phyloP scores from a whole-genome alignment of 1,140 invertebrate genomes.

The Ostrea denselamellosa region DNA sequence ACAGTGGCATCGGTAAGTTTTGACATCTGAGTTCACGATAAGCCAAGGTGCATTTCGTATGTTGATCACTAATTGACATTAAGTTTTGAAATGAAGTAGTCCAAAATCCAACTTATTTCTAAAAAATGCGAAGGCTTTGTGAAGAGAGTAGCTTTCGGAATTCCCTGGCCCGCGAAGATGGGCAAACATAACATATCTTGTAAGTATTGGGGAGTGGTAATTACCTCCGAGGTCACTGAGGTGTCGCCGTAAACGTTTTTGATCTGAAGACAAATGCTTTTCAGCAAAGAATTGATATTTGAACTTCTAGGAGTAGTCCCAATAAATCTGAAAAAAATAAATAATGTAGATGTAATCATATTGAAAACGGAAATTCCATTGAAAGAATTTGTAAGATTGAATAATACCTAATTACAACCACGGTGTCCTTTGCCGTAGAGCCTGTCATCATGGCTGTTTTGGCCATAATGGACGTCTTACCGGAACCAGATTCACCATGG shows the following conservation, averaged over 20 bases:
- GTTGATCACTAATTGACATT: too few species aligned
- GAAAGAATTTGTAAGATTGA: not conserved
- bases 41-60: too few species aligned
- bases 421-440: not conserved
- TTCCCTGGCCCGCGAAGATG: too few species aligned
- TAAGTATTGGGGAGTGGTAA: too few species aligned
- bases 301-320: slow-evolving; percentile 62
- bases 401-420: slow-evolving; percentile 7
- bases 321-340: slow-evolving; percentile 63
- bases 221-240: slow-evolving; percentile 55
- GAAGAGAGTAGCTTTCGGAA: too few species aligned
- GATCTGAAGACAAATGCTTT: slow-evolving; percentile 55
- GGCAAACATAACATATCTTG: too few species aligned
- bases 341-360: too few species aligned
- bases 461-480: slow-evolving; percentile 53
- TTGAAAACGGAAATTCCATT: not conserved
- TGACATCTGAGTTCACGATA: too few species aligned
- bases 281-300: slow-evolving; percentile 51
- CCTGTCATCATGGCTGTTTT: slow-evolving; percentile 35
- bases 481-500: slow-evolving; percentile 49
- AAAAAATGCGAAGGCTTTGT: too few species aligned
- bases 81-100: too few species aligned
- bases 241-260: slow-evolving; percentile 47
- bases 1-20: too few species aligned
- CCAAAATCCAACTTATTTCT: too few species aligned